Evolutionary conservation across 2,113 vertebrate genomes (phyloP).

Genomic region (Suricata suricatta): DNA sequence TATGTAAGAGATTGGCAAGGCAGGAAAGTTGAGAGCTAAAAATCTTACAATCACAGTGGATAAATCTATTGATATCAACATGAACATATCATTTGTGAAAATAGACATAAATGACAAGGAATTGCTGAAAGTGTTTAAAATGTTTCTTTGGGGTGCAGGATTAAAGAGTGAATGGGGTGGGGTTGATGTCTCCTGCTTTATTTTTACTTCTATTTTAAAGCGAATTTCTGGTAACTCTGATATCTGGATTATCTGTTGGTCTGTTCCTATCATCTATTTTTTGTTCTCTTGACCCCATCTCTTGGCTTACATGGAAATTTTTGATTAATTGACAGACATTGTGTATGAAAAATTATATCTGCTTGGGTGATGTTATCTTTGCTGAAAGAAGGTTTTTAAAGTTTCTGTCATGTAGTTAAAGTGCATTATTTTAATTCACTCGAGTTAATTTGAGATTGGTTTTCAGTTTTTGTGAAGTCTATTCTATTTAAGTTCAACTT

Average conservation of each 20-base stretch:
- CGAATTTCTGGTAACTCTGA: neutral
- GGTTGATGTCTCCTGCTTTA: neutral
- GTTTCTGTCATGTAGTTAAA: neutral
- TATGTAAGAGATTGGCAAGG: neutral
- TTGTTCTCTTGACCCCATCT: neutral
- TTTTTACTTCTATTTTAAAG: neutral
- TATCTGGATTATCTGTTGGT: neutral
- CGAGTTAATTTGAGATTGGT: neutral
- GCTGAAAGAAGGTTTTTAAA: neutral
- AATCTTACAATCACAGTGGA: neutral
- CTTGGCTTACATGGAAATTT: neutral
- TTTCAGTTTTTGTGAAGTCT: neutral
- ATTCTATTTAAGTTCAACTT: neutral
- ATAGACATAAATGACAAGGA: neutral
- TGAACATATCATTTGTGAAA: neutral
- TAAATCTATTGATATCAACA: neutral
- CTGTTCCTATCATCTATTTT: neutral
- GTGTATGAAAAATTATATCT: neutral
- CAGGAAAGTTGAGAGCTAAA: neutral
- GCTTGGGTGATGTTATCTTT: neutral
- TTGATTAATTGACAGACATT: neutral
- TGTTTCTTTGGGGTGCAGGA: neutral
- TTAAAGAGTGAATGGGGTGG: neutral
- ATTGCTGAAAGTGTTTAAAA: neutral
- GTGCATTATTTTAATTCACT: neutral